phyloP scores from a whole-genome alignment of 2,888 invertebrate genomes.

The Drosophila mimica region DNA sequence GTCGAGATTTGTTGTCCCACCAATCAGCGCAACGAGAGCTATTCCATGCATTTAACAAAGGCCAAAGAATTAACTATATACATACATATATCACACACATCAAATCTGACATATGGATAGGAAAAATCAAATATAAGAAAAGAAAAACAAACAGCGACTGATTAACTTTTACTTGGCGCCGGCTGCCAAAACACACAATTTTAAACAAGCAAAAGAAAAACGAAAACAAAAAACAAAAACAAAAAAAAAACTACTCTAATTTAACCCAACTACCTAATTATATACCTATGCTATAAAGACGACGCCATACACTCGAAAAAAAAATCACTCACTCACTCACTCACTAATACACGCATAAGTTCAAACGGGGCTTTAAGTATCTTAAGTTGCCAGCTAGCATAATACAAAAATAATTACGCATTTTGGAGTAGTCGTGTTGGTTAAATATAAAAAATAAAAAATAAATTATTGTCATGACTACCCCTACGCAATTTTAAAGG shows the following conservation, averaged over 20 bases:
- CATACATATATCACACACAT: conserved; percentile 34
- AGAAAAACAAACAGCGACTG: conserved; percentile 55
- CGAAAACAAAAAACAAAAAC: conserved; percentile 3
- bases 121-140: conserved; percentile 21
- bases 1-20: conserved; percentile 48
- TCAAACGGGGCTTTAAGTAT: conserved; percentile 78
- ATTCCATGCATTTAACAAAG: conserved; percentile 59
- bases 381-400: conserved; percentile 77
- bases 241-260: conserved; percentile 57
- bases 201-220: conserved; percentile 34
- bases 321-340: conserved; percentile 51
- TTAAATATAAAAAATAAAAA: neutral
- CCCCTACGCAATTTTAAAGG: neutral
- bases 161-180: conserved; percentile 76
- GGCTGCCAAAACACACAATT: conserved; percentile 60
- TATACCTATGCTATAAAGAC: conserved; percentile 65
- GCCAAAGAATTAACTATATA: conserved; percentile 44
- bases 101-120: conserved; percentile 47
- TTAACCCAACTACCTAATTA: conserved; percentile 73
- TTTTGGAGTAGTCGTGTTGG: conserved; percentile 32
- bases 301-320: conserved; percentile 56
- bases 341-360: conserved; percentile 75
- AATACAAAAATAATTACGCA: conserved; percentile 49
- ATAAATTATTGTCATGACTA: neutral
- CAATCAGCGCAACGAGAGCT: conserved; percentile 56